Evolutionary conservation across 2,888 invertebrate species (phyloP).

Genomic region (Lochmaea crataegi): DNA sequence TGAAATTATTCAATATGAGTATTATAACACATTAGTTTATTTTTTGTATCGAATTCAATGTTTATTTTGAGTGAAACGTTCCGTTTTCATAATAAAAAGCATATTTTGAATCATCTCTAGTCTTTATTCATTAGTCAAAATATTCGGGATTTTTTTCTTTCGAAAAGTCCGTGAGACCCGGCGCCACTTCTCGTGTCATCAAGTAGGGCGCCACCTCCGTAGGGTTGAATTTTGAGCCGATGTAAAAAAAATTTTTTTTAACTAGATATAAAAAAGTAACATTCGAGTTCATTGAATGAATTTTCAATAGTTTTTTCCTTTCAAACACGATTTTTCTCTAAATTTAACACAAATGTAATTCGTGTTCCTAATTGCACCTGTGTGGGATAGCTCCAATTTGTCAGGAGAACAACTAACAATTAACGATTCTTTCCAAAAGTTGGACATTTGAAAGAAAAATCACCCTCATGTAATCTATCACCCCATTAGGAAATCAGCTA

Average conservation of each 20-base stretch:
- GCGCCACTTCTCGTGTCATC: too few relatives aligned
- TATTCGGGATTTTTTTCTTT: too few relatives aligned
- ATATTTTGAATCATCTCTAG: too few relatives aligned
- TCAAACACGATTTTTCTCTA: background rate
- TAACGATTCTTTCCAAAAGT: constrained; percentile 40
- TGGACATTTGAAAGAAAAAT: constrained; percentile 36
- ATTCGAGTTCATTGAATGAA: background rate
- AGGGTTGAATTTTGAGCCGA: too few relatives aligned
- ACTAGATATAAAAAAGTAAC: background rate
- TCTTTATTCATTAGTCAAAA: too few relatives aligned
- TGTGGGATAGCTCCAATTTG: constrained; percentile 30
- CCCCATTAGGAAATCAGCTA: constrained; percentile 25
- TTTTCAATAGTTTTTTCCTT: background rate
- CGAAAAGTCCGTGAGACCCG: too few relatives aligned
- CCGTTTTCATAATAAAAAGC: too few relatives aligned
- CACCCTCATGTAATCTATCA: constrained; percentile 35
- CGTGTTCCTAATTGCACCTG: constrained; percentile 22
- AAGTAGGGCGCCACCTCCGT: too few relatives aligned
- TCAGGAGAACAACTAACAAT: constrained; percentile 41
- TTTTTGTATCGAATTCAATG: too few relatives aligned
- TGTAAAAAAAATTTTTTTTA: background rate
- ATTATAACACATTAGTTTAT: too few relatives aligned
- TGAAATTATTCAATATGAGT: too few relatives aligned
- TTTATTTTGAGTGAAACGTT: too few relatives aligned
- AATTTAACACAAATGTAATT: constrained; percentile 10